A percentile compares a stretch with the other conserved stretches of the same genome.
Evolutionary conservation across 2,888 invertebrate species (phyloP).

Genomic region (Apodemia mormo): DNA sequence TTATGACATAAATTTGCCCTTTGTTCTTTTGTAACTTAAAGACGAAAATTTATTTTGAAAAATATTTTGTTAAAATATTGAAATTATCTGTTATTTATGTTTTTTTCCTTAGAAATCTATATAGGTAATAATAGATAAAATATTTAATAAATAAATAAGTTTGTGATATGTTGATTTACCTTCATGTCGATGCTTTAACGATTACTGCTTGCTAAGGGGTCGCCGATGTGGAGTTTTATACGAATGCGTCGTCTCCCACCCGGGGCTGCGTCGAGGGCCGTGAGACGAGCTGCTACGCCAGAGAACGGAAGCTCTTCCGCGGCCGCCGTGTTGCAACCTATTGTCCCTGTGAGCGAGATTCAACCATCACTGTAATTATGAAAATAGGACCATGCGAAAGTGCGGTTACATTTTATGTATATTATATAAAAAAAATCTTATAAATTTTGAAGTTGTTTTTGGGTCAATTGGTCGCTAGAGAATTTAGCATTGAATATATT

Average conservation of each 20-base stretch:
- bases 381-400: conserved; percentile 33
- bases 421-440: neutral
- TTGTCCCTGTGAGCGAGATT: conserved; percentile 56
- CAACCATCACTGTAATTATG: conserved; percentile 40
- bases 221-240: conserved; percentile 66
- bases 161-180: conserved; percentile 50
- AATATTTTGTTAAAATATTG: too few relatives aligned
- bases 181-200: conserved; percentile 74
- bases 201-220: conserved; percentile 67
- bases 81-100: too few relatives aligned
- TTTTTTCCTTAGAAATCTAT: neutral
- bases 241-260: conserved; percentile 68
- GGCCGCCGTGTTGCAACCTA: conserved; percentile 63
- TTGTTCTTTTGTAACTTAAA: too few relatives aligned
- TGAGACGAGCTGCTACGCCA: conserved; percentile 46
- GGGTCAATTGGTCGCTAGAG: neutral
- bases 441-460: neutral
- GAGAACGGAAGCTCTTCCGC: conserved; percentile 65
- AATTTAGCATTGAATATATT: neutral
- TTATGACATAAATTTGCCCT: too few relatives aligned
- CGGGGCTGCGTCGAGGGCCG: conserved; percentile 49
- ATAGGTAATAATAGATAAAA: neutral
- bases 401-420: conserved; percentile 12
- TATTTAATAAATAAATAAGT: neutral
- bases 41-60: too few relatives aligned